These are phyloP conservation scores for Caenorhabditis becei DNA, from an alignment of 2,888 invertebrate genomes.

Conservation along the genomic window DNA sequence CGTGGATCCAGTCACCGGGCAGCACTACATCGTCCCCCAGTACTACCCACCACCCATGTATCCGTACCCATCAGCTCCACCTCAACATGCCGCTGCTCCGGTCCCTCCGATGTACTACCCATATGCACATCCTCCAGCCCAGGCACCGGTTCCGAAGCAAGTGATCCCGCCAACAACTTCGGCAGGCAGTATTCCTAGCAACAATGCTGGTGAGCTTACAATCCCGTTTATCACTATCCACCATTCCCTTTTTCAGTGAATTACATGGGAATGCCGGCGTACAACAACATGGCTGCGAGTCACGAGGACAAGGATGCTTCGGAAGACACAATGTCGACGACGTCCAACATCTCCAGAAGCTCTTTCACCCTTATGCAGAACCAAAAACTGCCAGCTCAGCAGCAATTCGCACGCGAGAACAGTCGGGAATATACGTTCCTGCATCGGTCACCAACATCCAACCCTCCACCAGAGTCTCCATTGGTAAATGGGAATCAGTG, in stretches of 20 bases:
- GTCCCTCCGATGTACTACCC: constrained; percentile 61
- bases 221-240: neutral
- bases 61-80: constrained; percentile 65
- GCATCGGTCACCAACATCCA: constrained; percentile 44
- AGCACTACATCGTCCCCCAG: constrained; percentile 71
- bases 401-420: constrained; percentile 47
- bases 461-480: constrained; percentile 33
- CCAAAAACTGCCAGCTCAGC: constrained; percentile 37
- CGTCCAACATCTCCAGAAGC: constrained; percentile 57
- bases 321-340: constrained; percentile 59
- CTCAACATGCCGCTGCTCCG: constrained; percentile 32
- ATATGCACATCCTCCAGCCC: constrained; percentile 50
- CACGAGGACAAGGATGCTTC: constrained; percentile 45
- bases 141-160: constrained; percentile 14
- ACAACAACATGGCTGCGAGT: constrained; percentile 15
- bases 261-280: constrained; percentile 43
- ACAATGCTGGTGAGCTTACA: constrained; percentile 23
- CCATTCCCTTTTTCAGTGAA: constrained; percentile 23
- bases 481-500: neutral
- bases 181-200: constrained; percentile 20
- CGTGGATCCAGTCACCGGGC: constrained; percentile 69
- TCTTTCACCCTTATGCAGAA: constrained; percentile 57
- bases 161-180: constrained; percentile 21
- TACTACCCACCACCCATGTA: constrained; percentile 71
- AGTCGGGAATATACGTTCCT: constrained; percentile 55